Percentiles rank a stretch among this genome's conserved stretches.
Conservation (phyloP, 2,888 invertebrate species). For the Tenthredo mesomela region DNA sequence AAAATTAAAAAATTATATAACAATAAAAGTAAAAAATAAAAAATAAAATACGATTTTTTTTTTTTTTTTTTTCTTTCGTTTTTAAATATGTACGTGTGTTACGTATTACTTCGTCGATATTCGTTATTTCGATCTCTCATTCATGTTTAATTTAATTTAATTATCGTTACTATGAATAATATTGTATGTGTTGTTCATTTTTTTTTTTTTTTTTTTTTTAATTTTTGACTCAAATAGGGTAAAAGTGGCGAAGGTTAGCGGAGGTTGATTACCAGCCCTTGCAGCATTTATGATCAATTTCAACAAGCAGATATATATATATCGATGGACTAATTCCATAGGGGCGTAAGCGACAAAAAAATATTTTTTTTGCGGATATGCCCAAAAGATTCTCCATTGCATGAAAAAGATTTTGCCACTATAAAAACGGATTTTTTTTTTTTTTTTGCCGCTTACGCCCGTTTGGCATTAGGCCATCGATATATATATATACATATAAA, state of each 20-base stretch:
- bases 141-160: neutral
- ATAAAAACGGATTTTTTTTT: too few species aligned
- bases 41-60: neutral
- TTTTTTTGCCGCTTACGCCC: too few species aligned
- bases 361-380: too few species aligned
- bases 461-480: too few species aligned
- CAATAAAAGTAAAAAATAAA: neutral
- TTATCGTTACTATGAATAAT: neutral
- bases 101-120: neutral
- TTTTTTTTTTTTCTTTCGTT: neutral
- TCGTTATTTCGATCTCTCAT: neutral
- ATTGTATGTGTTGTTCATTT: neutral
- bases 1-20: too few species aligned
- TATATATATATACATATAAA: neutral
- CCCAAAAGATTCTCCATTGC: too few species aligned
- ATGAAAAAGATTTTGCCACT: too few species aligned
- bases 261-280: slow-evolving; percentile 1
- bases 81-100: neutral
- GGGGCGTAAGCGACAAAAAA: too few species aligned
- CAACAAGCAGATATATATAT: too few species aligned
- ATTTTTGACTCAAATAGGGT: neutral
- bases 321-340: too few species aligned
- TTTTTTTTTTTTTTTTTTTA: neutral
- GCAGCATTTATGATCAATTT: slow-evolving; percentile 1
- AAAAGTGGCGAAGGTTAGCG: neutral